Evolutionary conservation across 1,140 invertebrate genomes (phyloP).

Genomic region (Eumeta japonica): DNA sequence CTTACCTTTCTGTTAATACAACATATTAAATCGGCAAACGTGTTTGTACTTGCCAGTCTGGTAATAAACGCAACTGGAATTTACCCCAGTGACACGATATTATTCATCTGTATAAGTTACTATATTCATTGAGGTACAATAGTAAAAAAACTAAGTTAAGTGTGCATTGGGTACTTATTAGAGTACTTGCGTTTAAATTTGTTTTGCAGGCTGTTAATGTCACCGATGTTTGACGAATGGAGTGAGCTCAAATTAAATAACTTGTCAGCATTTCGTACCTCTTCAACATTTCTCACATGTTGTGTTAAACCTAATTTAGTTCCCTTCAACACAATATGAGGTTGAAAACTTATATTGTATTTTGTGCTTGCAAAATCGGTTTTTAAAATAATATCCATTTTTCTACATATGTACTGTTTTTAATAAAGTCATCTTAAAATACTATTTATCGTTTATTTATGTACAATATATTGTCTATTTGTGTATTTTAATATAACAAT

Average conservation of each 20-base stretch:
- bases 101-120: background rate
- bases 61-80: background rate
- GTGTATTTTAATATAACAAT: no score
- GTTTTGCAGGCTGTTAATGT: background rate
- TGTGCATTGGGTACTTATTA: background rate
- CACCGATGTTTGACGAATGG: background rate
- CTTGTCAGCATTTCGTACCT: background rate
- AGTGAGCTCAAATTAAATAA: background rate
- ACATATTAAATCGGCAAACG: slow-evolving; percentile 12
- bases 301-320: background rate
- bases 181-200: background rate
- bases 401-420: no score
- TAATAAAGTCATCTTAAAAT: no score
- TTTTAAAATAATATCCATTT: background rate
- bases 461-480: no score
- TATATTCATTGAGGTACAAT: background rate
- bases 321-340: background rate
- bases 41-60: background rate
- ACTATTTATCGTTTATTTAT: no score
- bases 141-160: background rate
- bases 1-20: slow-evolving; percentile 13
- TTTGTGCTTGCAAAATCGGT: background rate
- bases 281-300: slow-evolving; percentile 1
- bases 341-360: slow-evolving; percentile 1
- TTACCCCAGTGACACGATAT: background rate